A percentile compares a stretch with the other conserved stretches of the same genome.
Evolutionary conservation across 2,113 vertebrate genomes (phyloP).

Genomic region (Saguinus midas): DNA sequence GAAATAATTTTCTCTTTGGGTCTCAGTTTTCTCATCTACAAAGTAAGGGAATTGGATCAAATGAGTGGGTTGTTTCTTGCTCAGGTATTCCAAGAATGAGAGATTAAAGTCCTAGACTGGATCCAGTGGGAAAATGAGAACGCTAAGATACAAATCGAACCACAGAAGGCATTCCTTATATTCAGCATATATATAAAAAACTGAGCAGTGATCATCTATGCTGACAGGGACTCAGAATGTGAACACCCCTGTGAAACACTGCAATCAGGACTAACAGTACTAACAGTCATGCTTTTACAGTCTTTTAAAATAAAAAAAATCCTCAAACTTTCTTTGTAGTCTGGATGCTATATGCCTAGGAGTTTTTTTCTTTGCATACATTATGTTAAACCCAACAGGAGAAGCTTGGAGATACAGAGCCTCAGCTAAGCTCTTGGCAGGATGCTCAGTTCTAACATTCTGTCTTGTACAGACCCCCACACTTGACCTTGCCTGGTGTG

Average conservation of each 20-base stretch:
- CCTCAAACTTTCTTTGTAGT: not conserved
- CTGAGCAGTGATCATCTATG: not conserved
- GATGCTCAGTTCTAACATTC: not conserved
- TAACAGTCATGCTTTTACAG: not conserved
- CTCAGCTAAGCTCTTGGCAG: not conserved
- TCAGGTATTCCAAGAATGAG: not conserved
- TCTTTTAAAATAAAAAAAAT: not conserved
- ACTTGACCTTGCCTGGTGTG: not conserved
- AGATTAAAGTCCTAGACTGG: not conserved
- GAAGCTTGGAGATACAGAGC: not conserved
- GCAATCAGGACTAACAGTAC: not conserved
- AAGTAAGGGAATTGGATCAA: not conserved
- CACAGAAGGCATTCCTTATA: not conserved
- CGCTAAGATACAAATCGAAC: not conserved
- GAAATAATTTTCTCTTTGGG: slow-evolving; percentile 2
- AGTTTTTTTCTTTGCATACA: slow-evolving; percentile 37
- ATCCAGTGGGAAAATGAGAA: not conserved
- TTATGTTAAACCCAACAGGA: not conserved
- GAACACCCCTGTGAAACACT: not conserved
- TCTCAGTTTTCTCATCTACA: not conserved
- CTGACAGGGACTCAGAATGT: not conserved
- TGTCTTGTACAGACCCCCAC: not conserved
- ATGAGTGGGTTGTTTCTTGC: not conserved
- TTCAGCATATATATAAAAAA: not conserved
- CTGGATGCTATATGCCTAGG: not conserved